Percentiles rank a stretch among this genome's conserved stretches.
Conservation (phyloP, 2,113 vertebrate species). For the Nesogale talazaci region DNA sequence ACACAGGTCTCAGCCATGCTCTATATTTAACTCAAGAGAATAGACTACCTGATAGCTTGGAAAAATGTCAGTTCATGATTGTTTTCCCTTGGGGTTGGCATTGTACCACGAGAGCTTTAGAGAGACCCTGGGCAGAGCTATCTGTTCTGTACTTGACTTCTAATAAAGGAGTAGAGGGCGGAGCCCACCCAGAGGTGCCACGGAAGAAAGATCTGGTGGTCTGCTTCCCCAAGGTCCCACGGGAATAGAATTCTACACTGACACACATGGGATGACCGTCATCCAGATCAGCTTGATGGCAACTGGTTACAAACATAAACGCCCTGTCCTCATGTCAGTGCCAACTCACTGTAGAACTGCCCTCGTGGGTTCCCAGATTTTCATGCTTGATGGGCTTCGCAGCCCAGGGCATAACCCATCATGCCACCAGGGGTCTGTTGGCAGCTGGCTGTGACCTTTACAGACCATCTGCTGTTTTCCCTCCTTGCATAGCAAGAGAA, state of each 20-base stretch:
- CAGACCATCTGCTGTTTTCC: not conserved
- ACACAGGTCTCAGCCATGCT: not conserved
- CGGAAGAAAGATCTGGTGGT: not conserved
- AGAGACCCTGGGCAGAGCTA: not conserved
- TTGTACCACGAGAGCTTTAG: not conserved
- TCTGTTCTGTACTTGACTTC: not conserved
- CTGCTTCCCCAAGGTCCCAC: not conserved
- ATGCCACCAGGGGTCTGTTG: too few species aligned
- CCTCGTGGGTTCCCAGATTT: too few species aligned
- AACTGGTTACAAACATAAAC: not conserved
- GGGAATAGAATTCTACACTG: not conserved
- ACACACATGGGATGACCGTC: not conserved
- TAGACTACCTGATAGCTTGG: not conserved
- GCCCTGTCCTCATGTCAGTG: too few species aligned
- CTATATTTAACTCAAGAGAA: not conserved
- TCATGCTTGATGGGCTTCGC: too few species aligned
- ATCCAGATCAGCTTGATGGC: not conserved
- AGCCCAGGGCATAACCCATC: too few species aligned
- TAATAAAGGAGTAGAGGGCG: not conserved
- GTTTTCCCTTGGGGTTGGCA: not conserved
- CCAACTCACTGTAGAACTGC: too few species aligned
- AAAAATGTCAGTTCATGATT: not conserved
- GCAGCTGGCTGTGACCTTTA: not conserved
- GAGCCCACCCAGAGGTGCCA: not conserved
- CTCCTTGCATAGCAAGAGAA: not conserved